Evolutionary conservation across 2,113 vertebrate species (phyloP).

Genomic region (Solea solea): DNA sequence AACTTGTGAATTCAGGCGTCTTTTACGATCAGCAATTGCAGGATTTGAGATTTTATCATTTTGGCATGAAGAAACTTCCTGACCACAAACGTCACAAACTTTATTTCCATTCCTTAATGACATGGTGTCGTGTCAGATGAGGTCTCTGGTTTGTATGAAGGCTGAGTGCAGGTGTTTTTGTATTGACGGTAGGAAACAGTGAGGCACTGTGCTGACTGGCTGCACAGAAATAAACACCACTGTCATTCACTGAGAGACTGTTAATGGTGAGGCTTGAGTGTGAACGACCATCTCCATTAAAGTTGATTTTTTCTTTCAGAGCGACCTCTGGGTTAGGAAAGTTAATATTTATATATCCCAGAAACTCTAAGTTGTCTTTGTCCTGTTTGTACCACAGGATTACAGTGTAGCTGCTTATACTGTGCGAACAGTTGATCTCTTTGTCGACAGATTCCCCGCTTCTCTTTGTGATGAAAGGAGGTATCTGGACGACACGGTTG

Average conservation of each 20-base stretch:
- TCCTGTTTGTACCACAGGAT: slow-evolving; percentile 62
- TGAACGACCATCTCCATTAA: slow-evolving; percentile 19
- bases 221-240: too few species aligned
- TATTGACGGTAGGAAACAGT: too few species aligned
- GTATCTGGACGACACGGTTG: slow-evolving; percentile 29
- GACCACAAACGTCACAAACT: too few species aligned
- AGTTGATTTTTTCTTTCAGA: slow-evolving; percentile 38
- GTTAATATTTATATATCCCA: slow-evolving; percentile 27
- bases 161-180: too few species aligned
- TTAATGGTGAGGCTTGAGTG: slow-evolving; percentile 8
- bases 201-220: slow-evolving; percentile 25
- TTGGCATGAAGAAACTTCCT: too few species aligned
- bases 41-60: too few species aligned
- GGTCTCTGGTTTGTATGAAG: too few species aligned
- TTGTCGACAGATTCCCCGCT: background rate
- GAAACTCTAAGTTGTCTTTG: slow-evolving; percentile 17
- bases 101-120: too few species aligned
- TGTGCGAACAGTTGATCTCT: slow-evolving; percentile 49
- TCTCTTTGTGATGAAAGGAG: background rate
- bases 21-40: too few species aligned
- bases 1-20: too few species aligned
- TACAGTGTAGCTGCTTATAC: background rate
- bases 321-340: background rate
- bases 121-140: too few species aligned
- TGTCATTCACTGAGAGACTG: too few species aligned